Percentiles rank a stretch among this genome's conserved stretches.
phyloP scores from a whole-genome alignment of 1,140 invertebrate genomes.

The Drosophila teissieri region DNA sequence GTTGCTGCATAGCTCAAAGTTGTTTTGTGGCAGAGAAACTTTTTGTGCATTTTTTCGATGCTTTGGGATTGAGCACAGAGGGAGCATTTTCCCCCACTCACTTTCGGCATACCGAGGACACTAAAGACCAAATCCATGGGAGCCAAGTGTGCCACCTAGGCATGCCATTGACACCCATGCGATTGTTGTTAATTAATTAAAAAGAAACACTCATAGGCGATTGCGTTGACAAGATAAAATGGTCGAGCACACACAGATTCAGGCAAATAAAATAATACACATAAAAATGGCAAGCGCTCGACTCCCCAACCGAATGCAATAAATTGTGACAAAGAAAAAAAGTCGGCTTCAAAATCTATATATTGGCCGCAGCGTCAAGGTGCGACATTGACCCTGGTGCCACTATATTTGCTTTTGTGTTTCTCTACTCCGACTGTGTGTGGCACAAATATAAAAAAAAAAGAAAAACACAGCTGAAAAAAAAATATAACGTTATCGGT shows the following conservation, averaged over 20 bases:
- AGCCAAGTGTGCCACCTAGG: slow-evolving; percentile 38
- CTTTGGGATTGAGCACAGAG: slow-evolving; percentile 1
- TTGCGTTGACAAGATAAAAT: slow-evolving; percentile 80
- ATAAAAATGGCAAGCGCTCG: slow-evolving; percentile 34
- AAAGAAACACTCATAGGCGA: slow-evolving; percentile 73
- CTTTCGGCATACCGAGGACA: slow-evolving; percentile 39
- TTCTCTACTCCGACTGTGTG: slow-evolving; percentile 40
- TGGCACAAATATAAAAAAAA: slow-evolving; percentile 60
- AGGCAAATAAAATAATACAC: slow-evolving; percentile 45
- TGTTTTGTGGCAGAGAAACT: slow-evolving; percentile 17
- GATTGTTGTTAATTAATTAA: slow-evolving; percentile 77
- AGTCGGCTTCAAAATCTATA: slow-evolving; percentile 54
- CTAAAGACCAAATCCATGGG: slow-evolving; percentile 28
- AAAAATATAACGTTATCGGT: slow-evolving; percentile 53
- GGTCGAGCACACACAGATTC: slow-evolving; percentile 49
- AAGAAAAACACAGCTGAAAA: slow-evolving; percentile 23
- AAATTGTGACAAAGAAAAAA: slow-evolving; percentile 72
- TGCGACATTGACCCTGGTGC: slow-evolving; percentile 74
- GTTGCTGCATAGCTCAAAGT: slow-evolving; percentile 35
- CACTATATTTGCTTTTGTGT: slow-evolving; percentile 28
- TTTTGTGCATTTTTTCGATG: slow-evolving; percentile 19
- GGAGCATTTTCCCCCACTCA: slow-evolving; percentile 30
- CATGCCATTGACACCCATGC: slow-evolving; percentile 76
- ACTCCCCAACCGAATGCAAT: slow-evolving; percentile 57
- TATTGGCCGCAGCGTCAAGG: slow-evolving; percentile 69